Conservation (phyloP, 1,140 invertebrate genomes). For the Pentalonia nigronervosa region DNA sequence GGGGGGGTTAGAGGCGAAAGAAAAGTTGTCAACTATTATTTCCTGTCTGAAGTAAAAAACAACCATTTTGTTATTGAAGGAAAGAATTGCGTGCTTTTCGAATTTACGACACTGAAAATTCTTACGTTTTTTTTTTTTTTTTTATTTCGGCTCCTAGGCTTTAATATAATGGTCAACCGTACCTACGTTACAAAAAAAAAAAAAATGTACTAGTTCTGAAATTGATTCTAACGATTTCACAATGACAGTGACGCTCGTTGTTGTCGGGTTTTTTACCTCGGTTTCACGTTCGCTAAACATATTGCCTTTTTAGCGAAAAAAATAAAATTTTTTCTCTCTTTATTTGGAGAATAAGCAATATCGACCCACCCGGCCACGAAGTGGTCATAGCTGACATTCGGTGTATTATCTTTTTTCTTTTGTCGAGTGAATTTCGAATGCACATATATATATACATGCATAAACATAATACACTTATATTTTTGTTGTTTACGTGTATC, state of each 20-base stretch:
- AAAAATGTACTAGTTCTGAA: background rate
- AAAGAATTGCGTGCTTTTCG: background rate
- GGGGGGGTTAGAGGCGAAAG: no score
- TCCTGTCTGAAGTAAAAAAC: background rate
- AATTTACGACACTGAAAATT: background rate
- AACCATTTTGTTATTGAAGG: background rate
- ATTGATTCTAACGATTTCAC: background rate
- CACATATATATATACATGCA: background rate
- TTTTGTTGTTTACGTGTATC: background rate
- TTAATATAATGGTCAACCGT: background rate
- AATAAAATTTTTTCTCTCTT: background rate
- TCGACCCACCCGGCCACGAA: background rate
- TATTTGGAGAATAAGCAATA: background rate
- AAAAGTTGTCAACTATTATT: constrained; percentile 17
- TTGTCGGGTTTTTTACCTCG: background rate
- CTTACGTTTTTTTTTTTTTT: background rate
- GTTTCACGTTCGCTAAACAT: background rate
- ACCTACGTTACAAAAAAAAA: background rate
- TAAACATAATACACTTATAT: background rate
- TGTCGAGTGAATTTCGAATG: background rate
- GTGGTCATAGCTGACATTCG: background rate
- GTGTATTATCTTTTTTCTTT: background rate
- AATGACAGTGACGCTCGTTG: background rate
- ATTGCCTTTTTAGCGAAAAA: background rate
- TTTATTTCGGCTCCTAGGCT: background rate